Evolutionary conservation across 2,888 invertebrate genomes (phyloP).

Genomic region (Hofmannophila pseudospretella): DNA sequence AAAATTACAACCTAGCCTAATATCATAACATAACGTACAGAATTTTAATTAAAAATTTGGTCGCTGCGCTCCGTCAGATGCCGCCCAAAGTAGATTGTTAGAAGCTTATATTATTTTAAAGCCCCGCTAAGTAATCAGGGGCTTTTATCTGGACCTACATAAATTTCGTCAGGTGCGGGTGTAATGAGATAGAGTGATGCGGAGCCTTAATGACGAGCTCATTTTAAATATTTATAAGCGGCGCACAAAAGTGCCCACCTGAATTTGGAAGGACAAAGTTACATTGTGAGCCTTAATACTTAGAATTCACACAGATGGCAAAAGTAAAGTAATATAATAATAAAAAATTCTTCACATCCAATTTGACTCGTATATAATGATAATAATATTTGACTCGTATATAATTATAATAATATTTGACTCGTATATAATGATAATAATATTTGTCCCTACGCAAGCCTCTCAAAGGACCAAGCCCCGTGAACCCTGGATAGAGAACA

Average conservation of each 20-base stretch:
- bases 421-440: too few relatives aligned
- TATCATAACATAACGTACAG: constrained; percentile 10
- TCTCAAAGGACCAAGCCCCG: too few relatives aligned
- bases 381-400: too few relatives aligned
- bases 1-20: constrained; percentile 21
- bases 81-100: constrained; percentile 27
- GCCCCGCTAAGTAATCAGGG: constrained; percentile 35
- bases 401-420: too few relatives aligned
- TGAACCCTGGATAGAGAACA: too few relatives aligned
- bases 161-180: constrained; percentile 29
- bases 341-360: too few relatives aligned
- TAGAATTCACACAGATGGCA: too few relatives aligned
- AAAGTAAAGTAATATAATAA: too few relatives aligned
- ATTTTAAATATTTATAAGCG: constrained; percentile 38
- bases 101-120: constrained; percentile 14
- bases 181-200: constrained; percentile 29
- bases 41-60: constrained; percentile 33
- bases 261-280: constrained; percentile 8
- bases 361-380: too few relatives aligned
- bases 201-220: constrained; percentile 24
- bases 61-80: constrained; percentile 20
- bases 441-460: too few relatives aligned
- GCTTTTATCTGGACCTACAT: constrained; percentile 41
- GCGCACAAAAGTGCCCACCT: constrained; percentile 15
- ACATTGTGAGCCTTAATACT: neutral